Evolutionary conservation across 2,888 invertebrate genomes (phyloP), one percentile per base, ranked within the genome.

Genomic region (Harpagoxenus sublaevis): DNA sequence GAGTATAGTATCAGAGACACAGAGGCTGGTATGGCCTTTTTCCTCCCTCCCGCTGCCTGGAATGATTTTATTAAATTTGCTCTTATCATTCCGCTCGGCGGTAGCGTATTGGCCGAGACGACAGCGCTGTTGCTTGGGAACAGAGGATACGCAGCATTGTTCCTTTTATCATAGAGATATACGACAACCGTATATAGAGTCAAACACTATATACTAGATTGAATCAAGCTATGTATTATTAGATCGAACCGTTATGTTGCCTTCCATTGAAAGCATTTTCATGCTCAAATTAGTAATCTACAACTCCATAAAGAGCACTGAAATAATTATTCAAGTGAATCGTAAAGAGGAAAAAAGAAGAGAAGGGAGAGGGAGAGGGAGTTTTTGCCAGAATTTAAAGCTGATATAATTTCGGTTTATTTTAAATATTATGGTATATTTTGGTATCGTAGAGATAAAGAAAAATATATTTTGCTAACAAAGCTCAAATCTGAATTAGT

Each of bases 51-150:
- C 48, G 79, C 65, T 81, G 74, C 51, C 62, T 65, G 55, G 86
- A 79, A 90, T 90, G 89, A 92, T 92, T 92, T 92, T 91, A 92
- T 92, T 91, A 92, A 92, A 92, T 91, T 90, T 87, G 85, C 88
- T 88, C 89, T 88, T 91, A 89, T 91, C 90, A 83, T 89, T 89
- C 78, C 55, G 42, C 83, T 83, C 63, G 70, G 68, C 74, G 70
- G 83, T 87, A 83, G 71, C 51, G 68, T 62, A 60, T 77, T 68
- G 84, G 66, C 48, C 79, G 53, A 79, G 84, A 84, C 60, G 66
- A 51, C 66, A 48, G 66, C 18, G 35, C 55, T 48, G 77, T 85
- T 77, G 71, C 66, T 57, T 66, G 60, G 48, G 15, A 81, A 88
- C 66, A 10, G 57, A 9, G 28, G 28, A 23, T 57, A 48, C 74